phyloP scores from a whole-genome alignment of 92 coral and sea anemone species.

The Parazoanthus darwini region DNA sequence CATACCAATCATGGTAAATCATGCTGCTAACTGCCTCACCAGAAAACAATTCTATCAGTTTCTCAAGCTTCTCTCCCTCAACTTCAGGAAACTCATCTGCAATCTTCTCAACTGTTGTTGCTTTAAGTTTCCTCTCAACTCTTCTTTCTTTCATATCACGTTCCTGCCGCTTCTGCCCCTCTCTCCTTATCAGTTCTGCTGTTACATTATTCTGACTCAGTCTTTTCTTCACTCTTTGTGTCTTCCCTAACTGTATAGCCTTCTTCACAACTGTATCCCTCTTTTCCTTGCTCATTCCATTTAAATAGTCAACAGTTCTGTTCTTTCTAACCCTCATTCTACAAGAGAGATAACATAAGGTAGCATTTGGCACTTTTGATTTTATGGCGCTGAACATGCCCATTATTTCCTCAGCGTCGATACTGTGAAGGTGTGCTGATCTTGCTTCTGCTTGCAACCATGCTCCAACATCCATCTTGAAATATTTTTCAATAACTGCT shows the following conservation, averaged over 20 bases:
- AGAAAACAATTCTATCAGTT: not conserved
- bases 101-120: not conserved
- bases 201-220: not conserved
- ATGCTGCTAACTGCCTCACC: constrained; percentile 3
- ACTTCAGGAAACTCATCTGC: constrained; percentile 10
- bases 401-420: too few species aligned
- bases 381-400: not conserved
- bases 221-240: not conserved
- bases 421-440: constrained; percentile 1
- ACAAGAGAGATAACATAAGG: not conserved
- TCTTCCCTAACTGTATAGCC: not conserved
- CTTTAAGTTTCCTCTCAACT: not conserved
- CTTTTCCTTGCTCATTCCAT: constrained; percentile 1
- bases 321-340: constrained; percentile 16
- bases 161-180: constrained; percentile 11
- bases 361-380: constrained; percentile 2
- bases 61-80: not conserved
- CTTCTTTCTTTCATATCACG: not conserved
- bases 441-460: not conserved
- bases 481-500: not conserved
- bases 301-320: not conserved
- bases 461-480: not conserved
- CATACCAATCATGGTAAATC: constrained; percentile 20
- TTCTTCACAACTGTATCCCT: not conserved
- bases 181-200: not conserved